phyloP scores from a whole-genome alignment of 2,113 vertebrate genomes.

The Nematolebias whitei region DNA sequence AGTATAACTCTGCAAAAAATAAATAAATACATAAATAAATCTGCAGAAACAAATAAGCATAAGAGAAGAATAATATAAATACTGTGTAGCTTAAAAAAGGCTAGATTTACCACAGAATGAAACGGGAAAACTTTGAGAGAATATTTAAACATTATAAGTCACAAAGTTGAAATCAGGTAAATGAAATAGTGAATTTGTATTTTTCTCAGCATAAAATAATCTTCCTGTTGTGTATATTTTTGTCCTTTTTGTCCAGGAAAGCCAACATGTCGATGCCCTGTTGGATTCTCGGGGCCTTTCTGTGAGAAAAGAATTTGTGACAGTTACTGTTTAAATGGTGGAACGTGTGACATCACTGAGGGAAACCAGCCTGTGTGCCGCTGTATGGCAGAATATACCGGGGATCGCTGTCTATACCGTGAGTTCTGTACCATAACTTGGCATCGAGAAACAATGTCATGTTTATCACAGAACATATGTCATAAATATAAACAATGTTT shows the following conservation, averaged over 20 bases:
- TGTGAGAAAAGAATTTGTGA: slow-evolving; percentile 90
- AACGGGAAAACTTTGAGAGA: no score
- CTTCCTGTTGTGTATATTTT: not conserved
- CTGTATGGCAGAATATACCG: slow-evolving; percentile 90
- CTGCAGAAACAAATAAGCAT: no score
- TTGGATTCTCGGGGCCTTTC: slow-evolving; percentile 91
- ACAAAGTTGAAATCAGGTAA: no score
- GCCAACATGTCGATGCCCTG: slow-evolving; percentile 89
- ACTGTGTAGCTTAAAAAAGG: no score
- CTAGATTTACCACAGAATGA: no score
- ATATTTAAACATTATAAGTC: no score
- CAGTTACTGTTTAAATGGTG: slow-evolving; percentile 90
- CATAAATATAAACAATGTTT: slow-evolving; percentile 21
- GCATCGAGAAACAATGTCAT: not conserved
- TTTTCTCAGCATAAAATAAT: no score
- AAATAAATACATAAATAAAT: no score
- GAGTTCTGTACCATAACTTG: slow-evolving; percentile 71
- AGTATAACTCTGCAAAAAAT: no score
- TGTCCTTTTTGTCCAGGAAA: slow-evolving; percentile 79
- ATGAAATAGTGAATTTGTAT: no score
- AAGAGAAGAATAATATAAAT: no score
- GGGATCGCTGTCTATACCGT: slow-evolving; percentile 95
- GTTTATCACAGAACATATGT: not conserved
- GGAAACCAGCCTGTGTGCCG: slow-evolving; percentile 94
- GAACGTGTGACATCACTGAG: slow-evolving; percentile 88